These are phyloP conservation scores for Oreochromis niloticus DNA, from an alignment of 2,113 vertebrate genomes.

Conservation along the genomic window DNA sequence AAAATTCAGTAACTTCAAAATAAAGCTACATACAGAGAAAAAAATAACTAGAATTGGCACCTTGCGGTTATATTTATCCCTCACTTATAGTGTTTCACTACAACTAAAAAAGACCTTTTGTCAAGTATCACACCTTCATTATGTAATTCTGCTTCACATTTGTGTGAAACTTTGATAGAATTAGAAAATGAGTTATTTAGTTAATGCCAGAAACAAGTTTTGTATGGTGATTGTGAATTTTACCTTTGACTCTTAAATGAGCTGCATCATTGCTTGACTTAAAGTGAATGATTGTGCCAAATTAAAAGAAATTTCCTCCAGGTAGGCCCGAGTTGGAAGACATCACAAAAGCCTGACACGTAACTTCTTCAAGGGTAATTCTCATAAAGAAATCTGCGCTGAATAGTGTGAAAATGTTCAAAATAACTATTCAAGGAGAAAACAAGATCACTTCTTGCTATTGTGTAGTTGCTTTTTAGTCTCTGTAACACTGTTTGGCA, in stretches of 20 bases:
- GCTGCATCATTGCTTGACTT: not conserved
- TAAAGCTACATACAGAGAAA: not conserved
- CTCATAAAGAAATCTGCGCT: fast-evolving
- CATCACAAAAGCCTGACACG: not conserved
- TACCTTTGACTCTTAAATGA: not conserved
- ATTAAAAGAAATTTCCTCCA: not conserved
- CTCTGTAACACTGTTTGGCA: constrained; percentile 29
- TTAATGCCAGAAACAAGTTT: not conserved
- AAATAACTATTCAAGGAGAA: not conserved
- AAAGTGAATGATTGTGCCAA: not conserved
- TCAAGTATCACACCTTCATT: not conserved
- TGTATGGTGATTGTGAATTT: not conserved
- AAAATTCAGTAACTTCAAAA: not conserved
- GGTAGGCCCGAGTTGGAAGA: not conserved
- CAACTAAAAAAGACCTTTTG: not conserved
- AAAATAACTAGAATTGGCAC: fast-evolving
- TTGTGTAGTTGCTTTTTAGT: constrained; percentile 3
- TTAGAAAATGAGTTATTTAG: not conserved
- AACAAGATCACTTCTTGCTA: not conserved
- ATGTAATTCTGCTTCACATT: not conserved
- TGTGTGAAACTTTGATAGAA: not conserved
- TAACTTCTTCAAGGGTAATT: not conserved
- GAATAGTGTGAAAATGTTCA: not conserved
- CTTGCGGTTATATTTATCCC: fast-evolving
- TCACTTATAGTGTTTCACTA: not conserved